These are phyloP conservation scores for Eupithecia dodoneata DNA, from an alignment of 2,888 invertebrate species.

Conservation along the genomic window DNA sequence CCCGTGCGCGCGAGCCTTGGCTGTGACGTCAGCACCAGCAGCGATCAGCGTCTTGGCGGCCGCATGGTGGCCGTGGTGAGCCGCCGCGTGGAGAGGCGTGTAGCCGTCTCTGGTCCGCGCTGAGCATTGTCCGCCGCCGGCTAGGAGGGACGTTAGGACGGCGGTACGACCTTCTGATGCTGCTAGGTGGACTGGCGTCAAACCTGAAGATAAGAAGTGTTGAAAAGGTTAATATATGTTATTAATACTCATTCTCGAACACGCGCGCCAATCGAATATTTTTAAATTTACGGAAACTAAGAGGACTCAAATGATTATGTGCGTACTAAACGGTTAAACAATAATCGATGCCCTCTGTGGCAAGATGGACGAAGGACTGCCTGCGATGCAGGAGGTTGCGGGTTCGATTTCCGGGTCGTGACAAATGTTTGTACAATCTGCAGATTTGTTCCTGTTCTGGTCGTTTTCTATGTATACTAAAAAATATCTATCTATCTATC, in stretches of 20 bases:
- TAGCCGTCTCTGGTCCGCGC: constrained; percentile 92
- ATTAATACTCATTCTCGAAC: background rate
- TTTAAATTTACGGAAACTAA: background rate
- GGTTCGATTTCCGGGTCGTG: no score
- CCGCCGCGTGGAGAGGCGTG: constrained; percentile 98
- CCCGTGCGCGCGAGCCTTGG: constrained; percentile 85
- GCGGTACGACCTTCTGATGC: constrained; percentile 96
- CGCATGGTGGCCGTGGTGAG: constrained; percentile 97
- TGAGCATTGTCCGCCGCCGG: constrained; percentile 89
- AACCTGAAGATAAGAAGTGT: constrained; percentile 76
- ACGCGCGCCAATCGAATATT: background rate
- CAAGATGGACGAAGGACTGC: no score
- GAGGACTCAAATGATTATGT: background rate
- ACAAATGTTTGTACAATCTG: no score
- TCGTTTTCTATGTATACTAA: no score
- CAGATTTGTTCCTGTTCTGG: no score
- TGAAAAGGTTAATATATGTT: background rate
- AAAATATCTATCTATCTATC: no score
- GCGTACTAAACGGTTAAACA: background rate
- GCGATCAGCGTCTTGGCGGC: constrained; percentile 95
- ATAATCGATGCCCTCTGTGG: no score
- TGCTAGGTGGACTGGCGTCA: constrained; percentile 97
- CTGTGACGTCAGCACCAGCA: constrained; percentile 94
- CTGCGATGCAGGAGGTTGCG: no score
- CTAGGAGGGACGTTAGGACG: constrained; percentile 92